Evolutionary conservation across 2,888 invertebrate species (phyloP).

Genomic region (Theretra japonica): DNA sequence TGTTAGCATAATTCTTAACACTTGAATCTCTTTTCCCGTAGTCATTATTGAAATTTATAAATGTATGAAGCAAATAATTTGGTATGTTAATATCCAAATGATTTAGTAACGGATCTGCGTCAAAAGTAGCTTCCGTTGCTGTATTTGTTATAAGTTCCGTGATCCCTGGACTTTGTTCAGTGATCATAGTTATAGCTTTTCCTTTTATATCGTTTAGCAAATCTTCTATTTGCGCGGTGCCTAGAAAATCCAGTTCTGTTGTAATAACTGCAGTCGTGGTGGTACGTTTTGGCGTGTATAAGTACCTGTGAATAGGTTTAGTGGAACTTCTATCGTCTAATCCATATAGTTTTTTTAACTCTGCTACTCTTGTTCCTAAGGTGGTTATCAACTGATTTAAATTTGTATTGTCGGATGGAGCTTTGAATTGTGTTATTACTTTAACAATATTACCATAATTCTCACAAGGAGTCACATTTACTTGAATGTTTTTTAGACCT

Average conservation of each 20-base stretch:
- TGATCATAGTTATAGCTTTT: conserved; percentile 53
- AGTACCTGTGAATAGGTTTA: not conserved
- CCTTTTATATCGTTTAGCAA: conserved; percentile 62
- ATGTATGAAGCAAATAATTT: conserved; percentile 37
- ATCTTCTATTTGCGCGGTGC: conserved; percentile 60
- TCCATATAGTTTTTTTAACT: conserved; percentile 6
- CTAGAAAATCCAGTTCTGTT: conserved; percentile 34
- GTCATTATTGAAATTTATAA: conserved; percentile 37
- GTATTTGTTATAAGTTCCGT: conserved; percentile 53
- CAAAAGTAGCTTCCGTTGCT: conserved; percentile 56
- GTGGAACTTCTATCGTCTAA: conserved; percentile 2
- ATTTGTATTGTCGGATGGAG: conserved; percentile 8
- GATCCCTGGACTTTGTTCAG: conserved; percentile 51
- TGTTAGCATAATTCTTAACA: conserved; percentile 19
- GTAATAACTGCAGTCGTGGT: not conserved
- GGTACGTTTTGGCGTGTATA: not conserved
- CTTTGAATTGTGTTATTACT: conserved; percentile 17
- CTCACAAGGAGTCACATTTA: conserved; percentile 6
- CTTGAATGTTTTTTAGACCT: not conserved
- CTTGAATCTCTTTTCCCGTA: conserved; percentile 38
- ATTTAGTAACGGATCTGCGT: conserved; percentile 45
- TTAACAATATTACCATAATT: not conserved
- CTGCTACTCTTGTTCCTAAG: conserved; percentile 8
- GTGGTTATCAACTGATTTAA: conserved; percentile 2
- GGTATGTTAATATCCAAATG: conserved; percentile 35